Evolutionary conservation across 2,113 vertebrate species (phyloP), one percentile per base, ranked within the genome.

Genomic region (Thamnaconus septentrionalis): DNA sequence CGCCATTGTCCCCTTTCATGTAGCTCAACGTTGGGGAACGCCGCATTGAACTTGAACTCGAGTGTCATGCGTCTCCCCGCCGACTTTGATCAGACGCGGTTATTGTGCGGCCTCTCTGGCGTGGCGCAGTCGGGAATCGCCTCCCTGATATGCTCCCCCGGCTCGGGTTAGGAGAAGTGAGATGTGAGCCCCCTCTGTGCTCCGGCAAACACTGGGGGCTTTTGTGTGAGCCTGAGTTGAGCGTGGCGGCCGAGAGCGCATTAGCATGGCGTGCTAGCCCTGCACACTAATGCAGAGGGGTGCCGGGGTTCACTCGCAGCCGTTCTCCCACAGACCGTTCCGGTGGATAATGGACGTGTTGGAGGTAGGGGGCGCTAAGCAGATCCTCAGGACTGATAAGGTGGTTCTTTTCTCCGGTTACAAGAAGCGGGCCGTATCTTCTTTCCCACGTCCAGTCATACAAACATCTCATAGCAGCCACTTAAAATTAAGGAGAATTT

Each of bases 21-120:
- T 57, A 73, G 80, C 18, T 31, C 18, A 31, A 31, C 18, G 18
- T 31, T 2, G 18, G 18, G 18, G 18, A 31, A 78, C 80, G 69
- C 73, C 69, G 8, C 73, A 83, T 87, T 31, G 72, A 91, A 92
- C 75, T 90, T 89, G 81, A 89, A 87, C 88, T 80, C 79, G 49
- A 88, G 87, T 93, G 83, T 84, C 78, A 90, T 79, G 85, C 89
- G 76, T 69, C 69, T 86, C 79, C 79, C 86, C 69, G 1, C 18
- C 18, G 75, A 51, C 93, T 94, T 96, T 96, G 93, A 96, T 96
- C 93, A 87, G 46, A 74, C 64, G 75, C 77, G 62, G 79, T 75
- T 83, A 94, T 94, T 94, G 90, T 94, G 88, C 90, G 62, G 52
- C 47, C 76, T 82, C 75, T 31, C 18, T 31, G 18, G 18, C 18